phyloP scores from a whole-genome alignment of 35 echinoderm and acorn worm genomes.

The Stichopus chloronotus region DNA sequence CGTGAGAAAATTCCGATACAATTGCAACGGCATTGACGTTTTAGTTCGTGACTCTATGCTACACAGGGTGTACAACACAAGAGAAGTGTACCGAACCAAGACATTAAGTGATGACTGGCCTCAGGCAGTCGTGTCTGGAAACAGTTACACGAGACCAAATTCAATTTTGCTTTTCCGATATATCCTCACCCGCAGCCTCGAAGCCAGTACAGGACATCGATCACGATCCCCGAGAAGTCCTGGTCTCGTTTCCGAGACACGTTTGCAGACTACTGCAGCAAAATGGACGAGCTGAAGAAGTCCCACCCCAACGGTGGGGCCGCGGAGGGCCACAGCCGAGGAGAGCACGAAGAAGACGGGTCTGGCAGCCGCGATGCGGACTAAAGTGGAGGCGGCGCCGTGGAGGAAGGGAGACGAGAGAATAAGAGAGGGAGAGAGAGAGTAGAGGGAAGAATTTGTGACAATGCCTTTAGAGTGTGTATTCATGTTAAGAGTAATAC shows the following conservation, averaged over 20 bases:
- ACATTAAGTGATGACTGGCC: no score
- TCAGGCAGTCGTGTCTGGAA: no score
- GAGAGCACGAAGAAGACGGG: slow-evolving; percentile 39
- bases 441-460: neutral
- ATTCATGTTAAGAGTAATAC: slow-evolving; percentile 60
- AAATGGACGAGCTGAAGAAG: slow-evolving; percentile 78
- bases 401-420: neutral
- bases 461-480: slow-evolving; percentile 56
- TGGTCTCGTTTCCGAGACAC: slow-evolving; percentile 94
- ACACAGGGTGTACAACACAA: no score
- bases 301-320: slow-evolving; percentile 16
- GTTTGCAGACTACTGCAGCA: slow-evolving; percentile 92
- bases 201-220: slow-evolving; percentile 96
- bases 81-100: no score
- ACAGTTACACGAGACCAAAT: no score
- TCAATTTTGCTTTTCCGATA: no score
- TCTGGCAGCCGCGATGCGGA: slow-evolving; percentile 30
- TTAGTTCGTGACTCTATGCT: no score
- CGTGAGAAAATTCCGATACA: no score
- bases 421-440: neutral
- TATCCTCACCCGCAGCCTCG: slow-evolving; percentile 67
- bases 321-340: neutral
- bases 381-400: neutral
- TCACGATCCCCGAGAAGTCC: slow-evolving; percentile 97
- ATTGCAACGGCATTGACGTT: no score